phyloP scores from a whole-genome alignment of 2,113 vertebrate species.

The Megalops atlanticus region DNA sequence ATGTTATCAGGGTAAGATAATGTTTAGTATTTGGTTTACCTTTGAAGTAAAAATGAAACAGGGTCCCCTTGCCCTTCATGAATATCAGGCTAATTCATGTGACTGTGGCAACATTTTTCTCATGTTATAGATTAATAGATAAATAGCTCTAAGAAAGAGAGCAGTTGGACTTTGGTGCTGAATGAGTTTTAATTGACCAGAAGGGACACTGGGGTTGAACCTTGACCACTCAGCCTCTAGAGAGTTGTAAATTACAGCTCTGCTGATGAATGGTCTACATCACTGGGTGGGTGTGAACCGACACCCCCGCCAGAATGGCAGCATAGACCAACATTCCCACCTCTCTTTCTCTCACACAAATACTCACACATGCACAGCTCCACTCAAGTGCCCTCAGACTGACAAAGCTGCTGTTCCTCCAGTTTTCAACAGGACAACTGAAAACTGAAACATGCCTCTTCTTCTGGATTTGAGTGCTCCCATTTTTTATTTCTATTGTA shows the following conservation, averaged over 20 bases:
- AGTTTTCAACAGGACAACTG: no score
- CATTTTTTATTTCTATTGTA: no score
- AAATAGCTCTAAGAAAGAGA: slow-evolving; percentile 34
- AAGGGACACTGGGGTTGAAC: slow-evolving; percentile 44
- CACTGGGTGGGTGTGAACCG: neutral
- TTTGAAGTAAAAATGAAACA: slow-evolving; percentile 25
- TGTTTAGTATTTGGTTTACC: slow-evolving; percentile 21
- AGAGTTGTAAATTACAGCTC: slow-evolving; percentile 43
- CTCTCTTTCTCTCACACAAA: neutral
- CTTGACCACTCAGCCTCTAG: slow-evolving; percentile 44
- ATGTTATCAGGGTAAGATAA: slow-evolving; percentile 8
- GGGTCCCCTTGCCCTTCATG: slow-evolving; percentile 9
- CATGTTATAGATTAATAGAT: slow-evolving; percentile 34
- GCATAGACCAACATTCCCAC: neutral
- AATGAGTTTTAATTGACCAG: slow-evolving; percentile 61
- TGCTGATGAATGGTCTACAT: slow-evolving; percentile 41
- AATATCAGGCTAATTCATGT: slow-evolving; percentile 22
- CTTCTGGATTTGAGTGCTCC: no score
- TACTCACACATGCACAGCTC: slow-evolving; percentile 27
- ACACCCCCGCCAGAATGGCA: neutral
- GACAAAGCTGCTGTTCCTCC: no score
- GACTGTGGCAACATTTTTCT: slow-evolving; percentile 18
- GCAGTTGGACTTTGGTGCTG: slow-evolving; percentile 37
- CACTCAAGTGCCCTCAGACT: no score
- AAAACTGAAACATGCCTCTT: no score